Evolutionary conservation across 1,140 invertebrate genomes (phyloP), one percentile per base, ranked within the genome.

Genomic region (Sitophilus oryzae): DNA sequence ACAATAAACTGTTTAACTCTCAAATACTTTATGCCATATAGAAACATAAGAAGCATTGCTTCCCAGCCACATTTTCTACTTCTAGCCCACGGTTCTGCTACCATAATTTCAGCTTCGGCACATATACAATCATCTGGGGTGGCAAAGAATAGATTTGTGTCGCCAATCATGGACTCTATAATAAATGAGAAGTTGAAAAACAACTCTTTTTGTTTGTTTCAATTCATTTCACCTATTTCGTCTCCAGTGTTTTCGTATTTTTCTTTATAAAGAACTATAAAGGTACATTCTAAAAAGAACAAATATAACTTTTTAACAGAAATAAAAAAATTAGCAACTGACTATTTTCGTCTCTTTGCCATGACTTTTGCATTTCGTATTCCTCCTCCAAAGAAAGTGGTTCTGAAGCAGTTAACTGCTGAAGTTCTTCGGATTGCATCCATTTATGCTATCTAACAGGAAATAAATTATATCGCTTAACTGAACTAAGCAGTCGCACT

Each of bases 71-170:
- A 76, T 52, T 82, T 82, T 70, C 84, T 83, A 3, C 88, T 80
- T 63, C 89, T 74, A 0, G 79, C 76, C n/a, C 63, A 60, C 30
- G 67, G 38, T 68, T 93, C 88, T 14, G 89, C 89, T 67, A 97
- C 91, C 93, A 96, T 96, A 44, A 96, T 89, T 79, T 95, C 91
- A 52, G 88, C 83, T 78, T 97, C 93, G 18, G 86, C 91, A 46
- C 76, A 65, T 34, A 62, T 53, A 10, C 57, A 60, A 38, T 79
- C 74, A 16, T 78, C 67, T 6, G 77, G 65, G 56, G 77, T 73
- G 30, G 79, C 74, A 37, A 93, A 74, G 74, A 93, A 96, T 49
- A 96, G 75, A 79, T 96, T 97, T 40, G 91, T 93, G 74, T 97
- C 93, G 22, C 93, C 94, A 65, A 96, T 84, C 91, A 97, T 95